Conservation (phyloP, 1,140 invertebrate species). For the Monomorium pharaonis region DNA sequence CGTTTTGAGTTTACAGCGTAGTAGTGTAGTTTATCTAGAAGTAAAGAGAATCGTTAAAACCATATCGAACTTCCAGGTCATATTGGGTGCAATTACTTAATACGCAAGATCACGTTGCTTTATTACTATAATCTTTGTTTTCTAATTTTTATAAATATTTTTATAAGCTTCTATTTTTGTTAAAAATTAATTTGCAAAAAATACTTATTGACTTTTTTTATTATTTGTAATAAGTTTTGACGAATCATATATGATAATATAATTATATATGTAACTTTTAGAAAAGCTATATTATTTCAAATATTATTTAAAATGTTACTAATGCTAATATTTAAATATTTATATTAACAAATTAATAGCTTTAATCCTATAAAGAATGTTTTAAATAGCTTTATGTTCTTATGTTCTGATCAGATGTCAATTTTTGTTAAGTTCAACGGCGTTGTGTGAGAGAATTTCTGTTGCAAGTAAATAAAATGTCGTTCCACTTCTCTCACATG, state of each 20-base stretch:
- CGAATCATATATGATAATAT: not conserved
- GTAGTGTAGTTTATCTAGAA: not conserved
- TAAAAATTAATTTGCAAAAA: not conserved
- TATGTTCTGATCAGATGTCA: not conserved
- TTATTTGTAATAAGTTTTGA: not conserved
- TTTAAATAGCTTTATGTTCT: not conserved
- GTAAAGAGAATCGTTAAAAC: not conserved
- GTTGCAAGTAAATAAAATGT: conserved; percentile 9
- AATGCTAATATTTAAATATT: not conserved
- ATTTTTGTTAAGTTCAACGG: not conserved
- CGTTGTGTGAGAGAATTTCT: not conserved
- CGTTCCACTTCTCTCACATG: conserved; percentile 26
- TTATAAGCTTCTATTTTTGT: not conserved
- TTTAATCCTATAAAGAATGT: not conserved
- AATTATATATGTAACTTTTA: not conserved
- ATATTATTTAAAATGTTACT: not conserved
- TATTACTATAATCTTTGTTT: not conserved
- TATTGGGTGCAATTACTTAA: not conserved
- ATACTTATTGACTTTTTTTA: not conserved
- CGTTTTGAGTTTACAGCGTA: not conserved
- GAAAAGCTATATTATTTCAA: not conserved
- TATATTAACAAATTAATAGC: not conserved
- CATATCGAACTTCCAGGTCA: not conserved
- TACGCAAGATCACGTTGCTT: not conserved
- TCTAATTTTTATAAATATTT: not conserved